Evolutionary conservation across 2,797 vertebrate genomes (phyloP).

Genomic region (Gallinago stenura): DNA sequence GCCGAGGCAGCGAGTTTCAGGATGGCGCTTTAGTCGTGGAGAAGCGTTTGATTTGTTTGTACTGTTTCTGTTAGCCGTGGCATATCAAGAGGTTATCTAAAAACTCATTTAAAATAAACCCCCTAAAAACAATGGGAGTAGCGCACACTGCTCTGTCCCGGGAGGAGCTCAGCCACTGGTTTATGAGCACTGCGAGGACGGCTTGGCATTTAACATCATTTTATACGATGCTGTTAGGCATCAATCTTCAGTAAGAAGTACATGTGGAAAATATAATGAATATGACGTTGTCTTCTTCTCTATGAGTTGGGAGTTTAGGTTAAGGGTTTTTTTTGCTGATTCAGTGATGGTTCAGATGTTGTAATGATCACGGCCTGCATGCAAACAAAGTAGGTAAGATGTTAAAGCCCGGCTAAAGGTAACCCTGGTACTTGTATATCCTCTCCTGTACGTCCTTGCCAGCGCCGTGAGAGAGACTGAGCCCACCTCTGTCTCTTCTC

Average conservation of each 20-base stretch:
- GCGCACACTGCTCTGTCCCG: not conserved
- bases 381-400: not conserved
- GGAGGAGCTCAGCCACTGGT: not conserved
- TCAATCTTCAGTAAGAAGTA: not conserved
- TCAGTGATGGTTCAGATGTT: not conserved
- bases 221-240: not conserved
- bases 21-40: not conserved
- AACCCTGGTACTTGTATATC: fast-evolving
- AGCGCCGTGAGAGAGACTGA: not conserved
- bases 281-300: not conserved
- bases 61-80: not conserved
- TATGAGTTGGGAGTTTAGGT: not conserved
- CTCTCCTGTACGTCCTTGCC: not conserved
- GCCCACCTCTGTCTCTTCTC: not conserved
- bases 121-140: not conserved
- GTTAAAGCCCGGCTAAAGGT: not conserved
- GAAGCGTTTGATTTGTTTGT: not conserved
- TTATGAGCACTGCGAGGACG: not conserved
- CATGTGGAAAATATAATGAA: fast-evolving
- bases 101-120: not conserved
- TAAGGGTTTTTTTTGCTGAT: fast-evolving
- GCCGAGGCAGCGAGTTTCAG: not conserved
- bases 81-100: not conserved
- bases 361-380: not conserved
- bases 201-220: not conserved